phyloP scores from a whole-genome alignment of 2,888 invertebrate genomes.

The Sphaerophoria rueppellii region DNA sequence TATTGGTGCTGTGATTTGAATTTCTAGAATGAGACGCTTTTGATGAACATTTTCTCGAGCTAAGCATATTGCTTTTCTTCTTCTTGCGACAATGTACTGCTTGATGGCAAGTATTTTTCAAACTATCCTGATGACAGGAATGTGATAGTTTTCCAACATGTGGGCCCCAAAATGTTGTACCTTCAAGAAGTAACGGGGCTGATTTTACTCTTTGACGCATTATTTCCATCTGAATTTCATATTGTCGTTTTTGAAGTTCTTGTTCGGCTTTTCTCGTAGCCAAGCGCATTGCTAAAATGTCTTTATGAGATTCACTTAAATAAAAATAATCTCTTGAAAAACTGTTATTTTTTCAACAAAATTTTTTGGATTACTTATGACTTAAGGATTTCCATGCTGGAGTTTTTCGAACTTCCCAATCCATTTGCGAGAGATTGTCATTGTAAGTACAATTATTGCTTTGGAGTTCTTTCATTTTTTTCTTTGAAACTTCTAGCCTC shows the following conservation, averaged over 20 bases:
- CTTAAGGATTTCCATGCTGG: constrained; percentile 81
- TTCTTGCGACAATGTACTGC: constrained; percentile 38
- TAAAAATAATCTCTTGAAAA: background rate
- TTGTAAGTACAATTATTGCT: constrained; percentile 77
- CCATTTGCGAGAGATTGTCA: constrained; percentile 77
- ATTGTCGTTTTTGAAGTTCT: constrained; percentile 79
- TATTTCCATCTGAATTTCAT: constrained; percentile 81
- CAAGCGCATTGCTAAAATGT: constrained; percentile 79
- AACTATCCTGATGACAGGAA: constrained; percentile 77
- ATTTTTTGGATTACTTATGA: constrained; percentile 76
- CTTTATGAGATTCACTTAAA: constrained; percentile 80
- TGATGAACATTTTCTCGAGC: constrained; percentile 65
- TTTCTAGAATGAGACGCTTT: constrained; percentile 75
- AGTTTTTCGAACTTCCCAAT: constrained; percentile 82
- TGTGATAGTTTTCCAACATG: constrained; percentile 80
- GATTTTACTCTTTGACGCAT: constrained; percentile 81
- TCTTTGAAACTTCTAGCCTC: constrained; percentile 79
- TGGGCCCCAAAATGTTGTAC: constrained; percentile 79
- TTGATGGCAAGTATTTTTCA: constrained; percentile 76
- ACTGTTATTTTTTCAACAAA: background rate
- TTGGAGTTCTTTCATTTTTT: constrained; percentile 79
- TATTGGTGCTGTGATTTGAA: constrained; percentile 71
- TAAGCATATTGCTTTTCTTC: constrained; percentile 69
- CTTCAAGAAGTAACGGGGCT: constrained; percentile 80
- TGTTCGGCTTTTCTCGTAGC: constrained; percentile 82